Percentiles rank a stretch among this genome's conserved stretches.
Conservation (phyloP, 2,113 vertebrate genomes). For the Phaethon lepturus region DNA sequence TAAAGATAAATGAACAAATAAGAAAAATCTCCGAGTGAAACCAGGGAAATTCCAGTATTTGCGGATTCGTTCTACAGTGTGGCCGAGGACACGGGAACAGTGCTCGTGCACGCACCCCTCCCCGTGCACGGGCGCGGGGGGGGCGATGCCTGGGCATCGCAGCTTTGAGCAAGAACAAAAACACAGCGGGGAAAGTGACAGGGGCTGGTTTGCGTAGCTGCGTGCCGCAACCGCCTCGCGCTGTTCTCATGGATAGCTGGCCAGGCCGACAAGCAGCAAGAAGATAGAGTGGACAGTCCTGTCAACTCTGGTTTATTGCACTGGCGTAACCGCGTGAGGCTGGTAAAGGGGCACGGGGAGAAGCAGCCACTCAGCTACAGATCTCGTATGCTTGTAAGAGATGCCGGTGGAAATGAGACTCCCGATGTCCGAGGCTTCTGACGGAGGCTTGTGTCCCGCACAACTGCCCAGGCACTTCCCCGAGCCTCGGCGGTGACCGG, state of each 20-base stretch:
- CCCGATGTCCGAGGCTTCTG: rapidly evolving
- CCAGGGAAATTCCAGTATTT: rapidly evolving
- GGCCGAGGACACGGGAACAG: rapidly evolving
- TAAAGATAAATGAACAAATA: not conserved
- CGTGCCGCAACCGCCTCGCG: rapidly evolving
- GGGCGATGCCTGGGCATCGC: not conserved
- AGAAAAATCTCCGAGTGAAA: not conserved
- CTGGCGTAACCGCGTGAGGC: rapidly evolving
- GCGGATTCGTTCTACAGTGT: rapidly evolving
- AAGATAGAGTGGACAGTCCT: rapidly evolving
- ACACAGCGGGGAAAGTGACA: not conserved
- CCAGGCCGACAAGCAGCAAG: not conserved
- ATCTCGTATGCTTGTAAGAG: rapidly evolving
- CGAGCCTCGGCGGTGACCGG: rapidly evolving
- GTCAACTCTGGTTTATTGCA: not conserved
- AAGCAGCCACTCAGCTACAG: not conserved
- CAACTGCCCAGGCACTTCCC: not conserved
- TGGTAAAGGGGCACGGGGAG: rapidly evolving
- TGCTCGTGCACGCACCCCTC: rapidly evolving
- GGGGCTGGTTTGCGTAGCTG: not conserved
- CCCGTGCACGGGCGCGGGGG: rapidly evolving
- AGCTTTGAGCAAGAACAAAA: not conserved
- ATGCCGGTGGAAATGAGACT: not conserved
- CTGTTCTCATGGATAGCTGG: not conserved
- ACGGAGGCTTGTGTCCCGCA: not conserved